Evolutionary conservation across 2,797 vertebrate species (phyloP), one percentile per base, ranked within the genome.

Genomic region (Galaxias olidus): DNA sequence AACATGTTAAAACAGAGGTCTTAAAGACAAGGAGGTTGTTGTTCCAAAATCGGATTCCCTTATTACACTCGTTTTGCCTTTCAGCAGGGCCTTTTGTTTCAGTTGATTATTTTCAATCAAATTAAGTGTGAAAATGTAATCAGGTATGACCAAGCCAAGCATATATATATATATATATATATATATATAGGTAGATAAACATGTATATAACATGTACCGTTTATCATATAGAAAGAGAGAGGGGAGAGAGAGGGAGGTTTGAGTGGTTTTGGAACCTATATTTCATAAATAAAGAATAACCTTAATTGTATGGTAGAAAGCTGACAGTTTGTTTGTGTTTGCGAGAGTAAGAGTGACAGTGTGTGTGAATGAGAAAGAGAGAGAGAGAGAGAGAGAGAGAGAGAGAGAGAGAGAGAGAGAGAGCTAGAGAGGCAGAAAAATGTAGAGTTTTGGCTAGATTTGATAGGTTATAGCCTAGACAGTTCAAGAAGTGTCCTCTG

Each of bases 21-120:
- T 86, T 67, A 79, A 81, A 87, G 81, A 87, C 75, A 83, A 78
- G 75, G 73, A 58, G 74, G 50, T 11, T 76, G 72, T 77, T 83
- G 81, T 85, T 81, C 58, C 49, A 9, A 74, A 69, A 73, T 83
- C 58, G 49, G 10, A 72, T 71, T 76, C 84, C 77, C 61, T 59
- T 64, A 70, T 52, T 6, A 62, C 45, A 18, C 49, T 47, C 14
- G 73, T 72, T n/a, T 58, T 17, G 74, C 76, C 69, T 72, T 76
- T 68, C 58, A 73, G 78, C 72, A 75, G 74, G 77, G 72, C 45
- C 1, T 63, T 83, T 85, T 78, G 87, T 82, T 75, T 73, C 80
- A 61, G 71, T 75, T 88, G 69, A 88, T 80, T 75, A 70, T 64
- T 61, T 81, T 75, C 80, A 76, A 84, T 87, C 75, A 52, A 73